Evolutionary conservation across 2,113 vertebrate genomes (phyloP), one percentile per base, ranked within the genome.

Genomic region (Triplophysa siluroides): DNA sequence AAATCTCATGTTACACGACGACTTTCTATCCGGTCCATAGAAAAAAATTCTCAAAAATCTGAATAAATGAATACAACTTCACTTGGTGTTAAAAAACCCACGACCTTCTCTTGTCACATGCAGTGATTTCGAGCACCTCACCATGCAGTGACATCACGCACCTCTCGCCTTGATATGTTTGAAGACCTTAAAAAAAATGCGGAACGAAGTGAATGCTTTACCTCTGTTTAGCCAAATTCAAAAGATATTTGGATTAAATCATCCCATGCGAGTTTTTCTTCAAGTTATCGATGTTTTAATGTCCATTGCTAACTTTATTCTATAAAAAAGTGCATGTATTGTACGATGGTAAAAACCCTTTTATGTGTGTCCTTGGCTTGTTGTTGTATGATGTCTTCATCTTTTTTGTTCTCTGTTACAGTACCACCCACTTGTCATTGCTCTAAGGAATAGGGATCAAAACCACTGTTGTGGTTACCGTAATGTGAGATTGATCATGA

Each of bases 381-480:
- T 77, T 77, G 74, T 77, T 65, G 74, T 50, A 63, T 63, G 63
- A 77, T 65, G 74, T 77, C 74, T 77, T 77, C 74, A 65, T 77
- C 74, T 77, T 77, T 75, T 77, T 77, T 77, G 74, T 77, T 77
- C 74, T 77, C 58, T 24, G 74, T 29, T 65, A 65, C 74, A 77
- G 74, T 79, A 78, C 76, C 83, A 82, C 83, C 83, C 83, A 78
- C 60, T 72, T 82, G 76, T 72, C 80, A 79, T 67, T 78, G 78
- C 80, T 70, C 80, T 81, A 61, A 78, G 81, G 76, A 65, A 54
- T 79, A 68, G 66, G 70, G 80, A 79, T 67, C 41, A 50, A 70
- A 63, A 78, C 61, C 73, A 52, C 76, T 82, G 80, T 76, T 84
- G 67, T 84, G 83, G 83, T 84, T 84, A 84, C 80, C 50, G 77